These are phyloP conservation scores for Eira barbara DNA, from an alignment of 2,113 vertebrate species.

Conservation along the genomic window DNA sequence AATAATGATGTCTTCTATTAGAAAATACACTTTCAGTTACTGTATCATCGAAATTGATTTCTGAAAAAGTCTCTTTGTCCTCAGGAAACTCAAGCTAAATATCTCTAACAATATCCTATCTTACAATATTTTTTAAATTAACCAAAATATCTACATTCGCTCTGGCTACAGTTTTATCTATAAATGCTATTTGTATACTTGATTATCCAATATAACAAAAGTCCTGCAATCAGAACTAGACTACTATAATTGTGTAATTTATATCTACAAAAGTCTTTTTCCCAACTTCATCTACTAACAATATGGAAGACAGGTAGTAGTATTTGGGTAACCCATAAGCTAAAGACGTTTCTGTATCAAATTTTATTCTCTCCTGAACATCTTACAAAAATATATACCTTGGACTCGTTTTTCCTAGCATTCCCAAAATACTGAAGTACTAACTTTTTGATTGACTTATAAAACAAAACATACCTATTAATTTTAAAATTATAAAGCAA, in stretches of 20 bases:
- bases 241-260: background rate
- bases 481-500: background rate
- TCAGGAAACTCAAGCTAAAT: background rate
- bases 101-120: background rate
- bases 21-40: conserved; percentile 41
- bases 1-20: conserved; percentile 23
- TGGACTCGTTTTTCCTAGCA: background rate
- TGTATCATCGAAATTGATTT: conserved; percentile 38
- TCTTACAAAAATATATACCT: background rate
- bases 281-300: background rate
- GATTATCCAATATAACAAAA: background rate
- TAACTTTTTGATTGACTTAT: background rate
- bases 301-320: background rate
- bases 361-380: background rate
- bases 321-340: background rate
- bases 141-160: background rate
- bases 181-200: background rate
- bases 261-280: background rate
- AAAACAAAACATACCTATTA: background rate
- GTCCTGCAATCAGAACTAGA: background rate
- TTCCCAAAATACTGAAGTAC: background rate
- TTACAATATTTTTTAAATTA: conserved; percentile 19
- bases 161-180: background rate
- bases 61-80: conserved; percentile 16
- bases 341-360: background rate